Conservation (phyloP, 2,888 invertebrate species). For the Eutolmus rufibarbis region DNA sequence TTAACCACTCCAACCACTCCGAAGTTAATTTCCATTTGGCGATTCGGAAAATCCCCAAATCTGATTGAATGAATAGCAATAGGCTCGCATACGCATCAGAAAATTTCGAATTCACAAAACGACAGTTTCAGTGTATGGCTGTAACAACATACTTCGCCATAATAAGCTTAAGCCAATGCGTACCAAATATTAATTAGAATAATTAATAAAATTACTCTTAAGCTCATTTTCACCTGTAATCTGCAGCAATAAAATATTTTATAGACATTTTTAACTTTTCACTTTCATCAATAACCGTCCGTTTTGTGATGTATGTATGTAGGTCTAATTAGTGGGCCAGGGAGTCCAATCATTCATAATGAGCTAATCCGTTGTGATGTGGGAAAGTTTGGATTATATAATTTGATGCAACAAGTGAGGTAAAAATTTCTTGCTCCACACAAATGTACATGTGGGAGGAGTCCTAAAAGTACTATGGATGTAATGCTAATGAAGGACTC, state of each 20-base stretch:
- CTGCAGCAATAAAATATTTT: conserved; percentile 25
- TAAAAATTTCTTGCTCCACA: not conserved
- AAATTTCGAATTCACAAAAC: not conserved
- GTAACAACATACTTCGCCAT: not conserved
- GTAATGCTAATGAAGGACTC: not conserved
- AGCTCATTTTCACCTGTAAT: conserved; percentile 44
- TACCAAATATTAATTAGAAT: conserved; percentile 42
- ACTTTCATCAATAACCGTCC: not conserved
- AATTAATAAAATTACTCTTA: conserved; percentile 46
- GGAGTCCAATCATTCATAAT: not conserved
- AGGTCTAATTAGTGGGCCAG: not conserved
- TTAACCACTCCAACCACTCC: not conserved
- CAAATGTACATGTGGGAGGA: not conserved
- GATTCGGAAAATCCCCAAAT: conserved; percentile 10
- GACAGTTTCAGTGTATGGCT: not conserved
- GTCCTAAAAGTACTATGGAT: not conserved
- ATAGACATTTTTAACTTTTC: not conserved
- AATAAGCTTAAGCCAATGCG: not conserved
- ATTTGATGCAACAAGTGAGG: not conserved
- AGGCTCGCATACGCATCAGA: not conserved
- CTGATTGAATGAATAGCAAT: not conserved
- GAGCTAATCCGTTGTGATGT: not conserved
- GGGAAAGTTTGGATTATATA: not conserved
- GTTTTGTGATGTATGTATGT: not conserved
- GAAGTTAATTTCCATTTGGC: not conserved